Evolutionary conservation across 1,140 invertebrate species (phyloP), one percentile per base, ranked within the genome.

Genomic region (Panonychus citri): DNA sequence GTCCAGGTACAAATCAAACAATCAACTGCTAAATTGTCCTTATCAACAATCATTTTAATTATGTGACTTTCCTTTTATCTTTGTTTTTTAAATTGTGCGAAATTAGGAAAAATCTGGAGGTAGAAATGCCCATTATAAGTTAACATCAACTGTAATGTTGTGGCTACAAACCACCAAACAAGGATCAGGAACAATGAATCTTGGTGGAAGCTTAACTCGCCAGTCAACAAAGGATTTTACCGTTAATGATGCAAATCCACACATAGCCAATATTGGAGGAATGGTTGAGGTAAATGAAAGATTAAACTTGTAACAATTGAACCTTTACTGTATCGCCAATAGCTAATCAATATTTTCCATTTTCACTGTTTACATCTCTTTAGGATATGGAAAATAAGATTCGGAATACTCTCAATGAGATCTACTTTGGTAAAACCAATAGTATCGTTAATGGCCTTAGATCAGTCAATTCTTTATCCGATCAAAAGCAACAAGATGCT

Each of bases 301-400:
- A 46, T 10, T 3, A 46, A 2, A n/a, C n/a, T n/a, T n/a, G n/a
- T 34, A 12, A 34, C 12, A 12, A 7, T 12, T 50, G 8, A 25
- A 53, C 25, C 10, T 55, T 59, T 30, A 39, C 52, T 10, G 39
- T 2, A 34, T 17, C 43, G 8, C 13, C 46, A 46, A 28, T 37
- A 0, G 37, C 27, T n/a, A 3, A 10, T 25, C 21, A 52, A 27
- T 55, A 15, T 15, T 28, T 46, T 54, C 53, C 10, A 27, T 50
- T n/a, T 49, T 51, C 7, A 34, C n/a, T 48, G 13, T 53, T 52
- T 54, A 57, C 15, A 81, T 55, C 85, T 81, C 85, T 89, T 0
- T 83, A 97, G 73, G 94, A 99, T 63, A 95, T 97, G 89, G 95
- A 99, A 68, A 98, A 96, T 69, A 98, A 97, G 77, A 98, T 98